Evolutionary conservation across 2,888 invertebrate genomes (phyloP).

Genomic region (Melinopterus prodromus): DNA sequence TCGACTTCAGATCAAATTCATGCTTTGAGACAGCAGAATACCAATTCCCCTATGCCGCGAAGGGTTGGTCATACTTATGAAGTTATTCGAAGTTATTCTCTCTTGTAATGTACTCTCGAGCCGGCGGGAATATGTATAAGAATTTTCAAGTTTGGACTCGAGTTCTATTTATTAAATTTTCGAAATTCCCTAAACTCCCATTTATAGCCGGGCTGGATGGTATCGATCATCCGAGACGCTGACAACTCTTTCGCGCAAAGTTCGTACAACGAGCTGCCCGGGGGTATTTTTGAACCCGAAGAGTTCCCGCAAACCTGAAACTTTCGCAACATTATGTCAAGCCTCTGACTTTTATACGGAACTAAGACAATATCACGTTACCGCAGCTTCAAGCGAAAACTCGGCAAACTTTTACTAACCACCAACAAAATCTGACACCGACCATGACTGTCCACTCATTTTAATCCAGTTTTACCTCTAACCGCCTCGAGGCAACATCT

Average conservation of each 20-base stretch:
- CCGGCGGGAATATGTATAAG: not conserved
- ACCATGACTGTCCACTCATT: not conserved
- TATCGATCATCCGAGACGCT: not conserved
- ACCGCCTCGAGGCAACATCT: no score
- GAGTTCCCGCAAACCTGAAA: not conserved
- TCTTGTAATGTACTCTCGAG: not conserved
- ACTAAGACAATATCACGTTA: not conserved
- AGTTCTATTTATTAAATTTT: slow-evolving; percentile 24
- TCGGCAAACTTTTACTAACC: not conserved
- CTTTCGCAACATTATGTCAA: not conserved
- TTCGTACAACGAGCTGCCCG: not conserved
- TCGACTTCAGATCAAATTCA: not conserved
- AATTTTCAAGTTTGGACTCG: not conserved
- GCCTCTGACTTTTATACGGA: not conserved
- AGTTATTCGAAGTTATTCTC: not conserved
- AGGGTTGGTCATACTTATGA: not conserved
- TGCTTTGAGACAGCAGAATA: no score
- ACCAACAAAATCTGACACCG: no score
- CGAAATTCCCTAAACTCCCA: slow-evolving; percentile 15
- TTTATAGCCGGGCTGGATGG: not conserved
- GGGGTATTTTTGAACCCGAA: not conserved
- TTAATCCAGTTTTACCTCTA: no score
- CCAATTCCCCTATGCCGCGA: not conserved
- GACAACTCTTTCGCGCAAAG: not conserved
- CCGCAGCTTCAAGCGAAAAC: not conserved